A percentile compares a stretch with the other conserved stretches of the same genome.
Conservation (phyloP, 2,113 vertebrate species). For the Mesembrinibis cayennensis region DNA sequence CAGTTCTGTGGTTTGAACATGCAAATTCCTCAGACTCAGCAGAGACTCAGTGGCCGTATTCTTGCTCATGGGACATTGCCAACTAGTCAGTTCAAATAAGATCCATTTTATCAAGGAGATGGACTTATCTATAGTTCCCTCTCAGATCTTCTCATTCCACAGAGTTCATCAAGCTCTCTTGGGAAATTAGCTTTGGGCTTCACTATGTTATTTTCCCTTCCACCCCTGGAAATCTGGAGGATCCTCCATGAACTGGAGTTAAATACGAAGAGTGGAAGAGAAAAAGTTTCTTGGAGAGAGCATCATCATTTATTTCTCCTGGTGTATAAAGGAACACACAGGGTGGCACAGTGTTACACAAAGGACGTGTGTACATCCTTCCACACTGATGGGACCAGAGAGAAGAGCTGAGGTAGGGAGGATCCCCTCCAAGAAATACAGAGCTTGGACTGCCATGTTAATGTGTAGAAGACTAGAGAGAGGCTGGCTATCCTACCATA, state of each 20-base stretch:
- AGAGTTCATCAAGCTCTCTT: background rate
- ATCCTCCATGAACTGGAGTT: background rate
- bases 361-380: background rate
- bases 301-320: background rate
- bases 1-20: background rate
- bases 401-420: background rate
- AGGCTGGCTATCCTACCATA: background rate
- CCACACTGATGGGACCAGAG: background rate
- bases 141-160: background rate
- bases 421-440: background rate
- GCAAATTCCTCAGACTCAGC: background rate
- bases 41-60: background rate
- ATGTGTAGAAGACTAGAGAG: background rate
- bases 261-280: background rate
- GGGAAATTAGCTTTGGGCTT: background rate
- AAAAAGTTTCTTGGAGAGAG: background rate
- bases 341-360: background rate
- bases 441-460: too few relatives aligned
- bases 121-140: background rate
- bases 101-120: background rate
- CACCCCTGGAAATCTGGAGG: background rate
- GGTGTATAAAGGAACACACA: background rate
- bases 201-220: background rate
- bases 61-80: background rate
- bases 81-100: background rate